Evolutionary conservation across 1,140 invertebrate genomes (phyloP), one percentile per base, ranked within the genome.

Genomic region (Heliconius eleuchia): DNA sequence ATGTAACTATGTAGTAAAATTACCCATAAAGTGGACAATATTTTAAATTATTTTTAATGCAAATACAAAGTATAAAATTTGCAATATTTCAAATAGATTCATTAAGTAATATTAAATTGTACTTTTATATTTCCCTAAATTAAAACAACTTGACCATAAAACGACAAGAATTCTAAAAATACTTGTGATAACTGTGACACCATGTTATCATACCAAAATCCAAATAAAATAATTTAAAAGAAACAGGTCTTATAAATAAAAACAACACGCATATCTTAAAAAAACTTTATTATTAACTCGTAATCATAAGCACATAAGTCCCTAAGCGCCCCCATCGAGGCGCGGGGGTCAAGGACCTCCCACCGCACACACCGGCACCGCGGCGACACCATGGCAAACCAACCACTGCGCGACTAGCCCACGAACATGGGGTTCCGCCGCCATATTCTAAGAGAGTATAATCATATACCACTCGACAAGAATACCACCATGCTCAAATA

Each of bases 341-440:
- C 83, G 80, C 79, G 80, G 74, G 78, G 77, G 77, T 37, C 46
- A 74, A 81, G 73, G 75, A 78, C 79, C 75, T 74, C 71, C 55
- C 72, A 78, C 34, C 73, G 79, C 77, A 78, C 75, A 85, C 57
- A 79, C 77, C 79, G 79, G 60, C 46, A 77, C 76, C 66, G 83
- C 80, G 79, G 71, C 79, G 79, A 66, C 79, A 78, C 66, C 70
- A 80, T 80, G 77, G 81, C 55, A 71, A 74, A 73, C 66, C 81
- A 71, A 74, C 70, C 71, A 83, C 78, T 71, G 73, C 50, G 83
- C 87, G 84, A 82, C 88, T 89, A 88, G 86, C 88, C 88, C 88
- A 88, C 87, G 77, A 71, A 81, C 83, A 79, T 74, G 87, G 87
- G 88, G 87, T 86, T 89, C 87, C 85, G 76, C 83, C 82, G 76